Conservation (phyloP, 2,888 invertebrate genomes). For the Drosophila helvetica region DNA sequence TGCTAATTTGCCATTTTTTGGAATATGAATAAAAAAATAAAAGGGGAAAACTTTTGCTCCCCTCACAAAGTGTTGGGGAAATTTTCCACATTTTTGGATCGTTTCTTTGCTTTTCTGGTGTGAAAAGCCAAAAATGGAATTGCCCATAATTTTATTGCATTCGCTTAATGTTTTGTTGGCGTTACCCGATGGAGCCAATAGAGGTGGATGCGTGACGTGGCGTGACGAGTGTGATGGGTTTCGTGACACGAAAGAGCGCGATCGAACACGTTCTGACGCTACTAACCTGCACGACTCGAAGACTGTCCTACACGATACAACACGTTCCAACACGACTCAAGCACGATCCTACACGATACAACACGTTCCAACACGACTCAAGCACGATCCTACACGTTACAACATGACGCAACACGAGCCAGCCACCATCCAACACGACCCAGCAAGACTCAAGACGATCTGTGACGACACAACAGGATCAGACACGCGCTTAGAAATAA, state of each 20-base stretch:
- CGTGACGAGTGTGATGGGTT: neutral
- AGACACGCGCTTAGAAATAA: no score
- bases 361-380: no score
- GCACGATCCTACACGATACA: no score
- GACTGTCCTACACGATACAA: no score
- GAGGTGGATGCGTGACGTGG: neutral
- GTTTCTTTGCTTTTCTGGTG: slow-evolving; percentile 40
- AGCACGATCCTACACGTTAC: no score
- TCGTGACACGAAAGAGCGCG: neutral
- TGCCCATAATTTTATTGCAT: slow-evolving; percentile 72
- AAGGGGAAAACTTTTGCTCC: slow-evolving; percentile 59
- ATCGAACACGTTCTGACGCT: no score
- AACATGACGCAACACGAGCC: no score
- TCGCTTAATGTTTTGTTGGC: slow-evolving; percentile 50
- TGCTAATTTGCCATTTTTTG: slow-evolving; percentile 49
- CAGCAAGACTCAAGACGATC: no score
- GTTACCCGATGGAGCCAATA: neutral
- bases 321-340: no score
- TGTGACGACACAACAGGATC: no score
- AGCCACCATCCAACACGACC: no score
- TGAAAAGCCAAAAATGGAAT: slow-evolving; percentile 75
- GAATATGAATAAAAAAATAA: slow-evolving; percentile 2
- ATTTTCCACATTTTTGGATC: neutral
- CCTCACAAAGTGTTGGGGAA: slow-evolving; percentile 18
- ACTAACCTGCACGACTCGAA: no score